These are phyloP conservation scores for Hydriomena furcata DNA, from an alignment of 2,888 invertebrate genomes.

Conservation along the genomic window DNA sequence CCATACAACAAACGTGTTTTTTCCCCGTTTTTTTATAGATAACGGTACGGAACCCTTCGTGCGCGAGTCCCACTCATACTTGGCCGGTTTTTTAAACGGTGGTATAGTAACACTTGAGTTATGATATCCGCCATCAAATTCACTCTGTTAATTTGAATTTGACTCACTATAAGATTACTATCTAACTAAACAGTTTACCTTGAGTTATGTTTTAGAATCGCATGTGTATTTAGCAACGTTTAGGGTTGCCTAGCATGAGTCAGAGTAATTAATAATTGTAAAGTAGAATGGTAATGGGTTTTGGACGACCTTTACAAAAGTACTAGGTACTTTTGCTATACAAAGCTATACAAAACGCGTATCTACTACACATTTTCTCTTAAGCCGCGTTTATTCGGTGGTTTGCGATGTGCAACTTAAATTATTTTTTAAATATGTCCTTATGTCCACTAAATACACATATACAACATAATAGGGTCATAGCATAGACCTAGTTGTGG, in stretches of 20 bases:
- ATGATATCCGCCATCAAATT: slow-evolving; percentile 18
- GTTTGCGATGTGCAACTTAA: too few relatives aligned
- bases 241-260: slow-evolving; percentile 25
- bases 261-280: slow-evolving; percentile 29
- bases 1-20: too few relatives aligned
- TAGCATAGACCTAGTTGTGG: too few relatives aligned
- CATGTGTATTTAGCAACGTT: neutral
- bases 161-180: slow-evolving; percentile 9
- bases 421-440: too few relatives aligned
- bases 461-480: too few relatives aligned
- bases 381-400: too few relatives aligned
- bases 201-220: slow-evolving; percentile 16
- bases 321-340: slow-evolving; percentile 9
- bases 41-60: too few relatives aligned
- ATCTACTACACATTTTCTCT: too few relatives aligned
- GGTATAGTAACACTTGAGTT: neutral
- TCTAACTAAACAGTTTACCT: slow-evolving; percentile 5
- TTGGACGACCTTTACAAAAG: slow-evolving; percentile 27
- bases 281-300: slow-evolving; percentile 18
- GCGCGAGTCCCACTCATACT: too few relatives aligned
- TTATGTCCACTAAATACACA: too few relatives aligned
- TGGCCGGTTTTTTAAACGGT: slow-evolving; percentile 3
- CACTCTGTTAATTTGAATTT: slow-evolving; percentile 19
- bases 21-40: too few relatives aligned
- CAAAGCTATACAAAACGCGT: too few relatives aligned